Base-by-base conservation (phyloP, 1,140 invertebrate species). In the Globodera rostochiensis region DNA sequence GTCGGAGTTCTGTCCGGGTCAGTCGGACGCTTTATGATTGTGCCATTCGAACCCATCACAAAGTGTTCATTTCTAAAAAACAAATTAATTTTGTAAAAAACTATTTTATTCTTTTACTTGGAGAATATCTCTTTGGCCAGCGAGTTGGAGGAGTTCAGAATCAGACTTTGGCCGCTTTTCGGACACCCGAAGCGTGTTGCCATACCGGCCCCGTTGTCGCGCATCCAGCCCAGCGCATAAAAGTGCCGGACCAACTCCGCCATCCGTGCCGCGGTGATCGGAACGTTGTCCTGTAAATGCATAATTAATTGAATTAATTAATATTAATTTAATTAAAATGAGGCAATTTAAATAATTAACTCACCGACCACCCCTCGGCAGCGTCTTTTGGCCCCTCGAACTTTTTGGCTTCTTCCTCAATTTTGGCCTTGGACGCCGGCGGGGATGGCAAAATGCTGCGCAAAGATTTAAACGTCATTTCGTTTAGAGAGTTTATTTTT, bases 201-300 rank as follows among this genome's bases (percentile, higher is more conserved):
- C 84, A 98, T 96, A 73, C 96, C 96, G 69, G 96, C 96, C 25
- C 83, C 93, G 93, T 81, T 94, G 95, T 57, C 96, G 49, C 79
- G 70, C 79, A 80, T 80, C 79, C 79, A 80, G 7, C 79, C 79
- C 47, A 80, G 21, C 9, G 70, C 60, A 47, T 80, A 74, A 47
- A 80, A 80, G 46, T 80, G 79, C 9, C 79, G 79, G 53, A 80
- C 80, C 64, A 80, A 21, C 69, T 80, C 69, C n/a, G 79, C 79
- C 60, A 80, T 64, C 7, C 70, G 79, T 6, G 47, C 21, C 45
- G 77, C 47, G 6, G 70, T 80, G 36, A 80, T 80, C 49, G 77
- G 57, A 6, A 78, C 64, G 47, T 78, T 70, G 49, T 78, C 77
- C 77, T 78, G 6, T 1, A 15, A 76, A 69, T 1, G 60, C 13